These are phyloP conservation scores for Entomobrya proxima DNA, from an alignment of 2,888 invertebrate genomes.

Conservation along the genomic window DNA sequence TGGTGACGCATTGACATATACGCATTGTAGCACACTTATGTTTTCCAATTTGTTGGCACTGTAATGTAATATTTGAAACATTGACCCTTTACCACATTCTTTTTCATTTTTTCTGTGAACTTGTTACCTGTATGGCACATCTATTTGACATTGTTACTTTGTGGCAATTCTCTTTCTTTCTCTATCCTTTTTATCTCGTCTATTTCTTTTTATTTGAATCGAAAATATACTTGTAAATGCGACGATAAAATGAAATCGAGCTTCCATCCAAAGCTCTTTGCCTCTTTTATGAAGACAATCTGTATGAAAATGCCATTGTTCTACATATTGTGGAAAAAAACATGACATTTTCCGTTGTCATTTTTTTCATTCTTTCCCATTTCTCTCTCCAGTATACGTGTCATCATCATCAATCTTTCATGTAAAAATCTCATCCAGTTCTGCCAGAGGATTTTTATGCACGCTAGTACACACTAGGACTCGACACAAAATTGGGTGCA, in stretches of 20 bases:
- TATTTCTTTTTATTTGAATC: neutral
- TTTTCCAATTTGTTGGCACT: too few species aligned
- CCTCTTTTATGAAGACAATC: slow-evolving; percentile 9
- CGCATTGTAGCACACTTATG: too few species aligned
- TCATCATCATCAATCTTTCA: slow-evolving; percentile 10
- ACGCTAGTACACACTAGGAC: neutral
- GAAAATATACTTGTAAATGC: neutral
- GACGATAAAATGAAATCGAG: neutral
- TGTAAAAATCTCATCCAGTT: neutral
- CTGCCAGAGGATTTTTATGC: neutral
- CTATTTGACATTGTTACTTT: too few species aligned
- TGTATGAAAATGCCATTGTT: neutral
- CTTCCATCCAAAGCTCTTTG: neutral
- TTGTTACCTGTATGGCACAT: too few species aligned
- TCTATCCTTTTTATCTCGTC: too few species aligned
- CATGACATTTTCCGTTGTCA: neutral
- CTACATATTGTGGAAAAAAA: neutral
- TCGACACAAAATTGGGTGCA: too few species aligned
- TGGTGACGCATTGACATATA: too few species aligned
- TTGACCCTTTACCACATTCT: too few species aligned
- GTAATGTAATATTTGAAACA: too few species aligned
- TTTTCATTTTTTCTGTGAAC: too few species aligned
- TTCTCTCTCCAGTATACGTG: neutral
- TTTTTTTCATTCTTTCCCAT: neutral
- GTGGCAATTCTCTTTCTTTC: too few species aligned